Evolutionary conservation across 2,888 invertebrate species (phyloP).

Genomic region (Pycnomerus fuliginosus): DNA sequence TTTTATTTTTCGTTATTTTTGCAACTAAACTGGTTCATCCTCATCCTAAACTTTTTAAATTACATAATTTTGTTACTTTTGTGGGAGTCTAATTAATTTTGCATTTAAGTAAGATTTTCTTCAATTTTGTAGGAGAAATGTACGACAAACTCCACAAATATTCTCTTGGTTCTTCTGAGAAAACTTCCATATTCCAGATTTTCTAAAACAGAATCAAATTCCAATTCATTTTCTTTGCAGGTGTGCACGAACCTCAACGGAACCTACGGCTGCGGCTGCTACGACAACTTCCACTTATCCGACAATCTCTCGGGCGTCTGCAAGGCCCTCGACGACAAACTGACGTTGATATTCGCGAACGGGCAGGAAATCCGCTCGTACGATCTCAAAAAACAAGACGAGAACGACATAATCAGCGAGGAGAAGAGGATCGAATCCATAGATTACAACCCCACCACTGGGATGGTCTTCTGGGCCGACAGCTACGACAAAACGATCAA

Average conservation of each 20-base stretch:
- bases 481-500: conserved; percentile 87
- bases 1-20: no score
- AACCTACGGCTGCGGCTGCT: conserved; percentile 82
- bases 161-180: no score
- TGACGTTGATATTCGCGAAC: conserved; percentile 73
- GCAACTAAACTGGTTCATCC: no score
- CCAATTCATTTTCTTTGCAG: no score
- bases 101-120: no score
- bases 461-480: conserved; percentile 96
- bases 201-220: no score
- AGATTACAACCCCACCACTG: conserved; percentile 81
- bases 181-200: no score
- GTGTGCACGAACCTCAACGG: conserved; percentile 91
- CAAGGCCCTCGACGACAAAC: conserved; percentile 66
- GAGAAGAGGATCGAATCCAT: conserved; percentile 90
- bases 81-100: no score
- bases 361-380: conserved; percentile 84
- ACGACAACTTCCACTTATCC: conserved; percentile 74
- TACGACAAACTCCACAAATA: no score
- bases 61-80: no score
- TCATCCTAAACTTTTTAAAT: no score
- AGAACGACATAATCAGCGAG: conserved; percentile 73
- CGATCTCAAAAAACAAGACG: conserved; percentile 64
- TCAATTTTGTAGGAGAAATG: no score
- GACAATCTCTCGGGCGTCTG: conserved; percentile 83